phyloP scores from a whole-genome alignment of 2,113 vertebrate species.

The Bubalus kerabau region DNA sequence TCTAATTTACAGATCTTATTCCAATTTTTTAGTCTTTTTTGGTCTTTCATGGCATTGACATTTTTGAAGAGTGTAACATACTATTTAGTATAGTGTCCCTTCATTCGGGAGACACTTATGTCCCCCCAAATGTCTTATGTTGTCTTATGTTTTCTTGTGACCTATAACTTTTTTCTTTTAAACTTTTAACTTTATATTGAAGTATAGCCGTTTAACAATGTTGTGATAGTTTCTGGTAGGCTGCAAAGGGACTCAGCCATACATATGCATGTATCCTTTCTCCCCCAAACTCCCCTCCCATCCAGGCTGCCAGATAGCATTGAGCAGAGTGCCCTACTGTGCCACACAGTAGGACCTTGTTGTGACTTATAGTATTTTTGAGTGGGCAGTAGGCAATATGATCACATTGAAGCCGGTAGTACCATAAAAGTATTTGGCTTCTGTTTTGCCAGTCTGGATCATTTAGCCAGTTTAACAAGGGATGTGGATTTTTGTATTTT shows the following conservation, averaged over 20 bases:
- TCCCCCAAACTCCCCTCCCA: not conserved
- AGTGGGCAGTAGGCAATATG: not conserved
- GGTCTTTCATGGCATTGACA: not conserved
- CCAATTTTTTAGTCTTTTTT: not conserved
- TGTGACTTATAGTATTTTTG: not conserved
- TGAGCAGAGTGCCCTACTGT: not conserved
- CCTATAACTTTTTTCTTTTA: not conserved
- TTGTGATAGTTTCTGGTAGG: not conserved
- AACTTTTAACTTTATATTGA: not conserved
- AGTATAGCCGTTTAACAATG: not conserved
- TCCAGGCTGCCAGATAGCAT: not conserved
- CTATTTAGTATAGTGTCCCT: slow-evolving; percentile 9
- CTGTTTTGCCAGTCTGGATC: not conserved
- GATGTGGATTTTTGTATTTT: not conserved
- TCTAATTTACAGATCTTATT: not conserved
- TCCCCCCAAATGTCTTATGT: not conserved
- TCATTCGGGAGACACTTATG: not conserved
- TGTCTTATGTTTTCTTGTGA: not conserved
- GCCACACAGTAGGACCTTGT: not conserved
- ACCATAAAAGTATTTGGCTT: not conserved
- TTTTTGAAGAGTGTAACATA: not conserved
- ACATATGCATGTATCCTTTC: not conserved
- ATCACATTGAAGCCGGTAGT: not conserved
- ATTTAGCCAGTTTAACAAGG: not conserved
- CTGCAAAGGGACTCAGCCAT: not conserved